phyloP scores from a whole-genome alignment of 2,797 vertebrate genomes.

The Characodon lateralis region DNA sequence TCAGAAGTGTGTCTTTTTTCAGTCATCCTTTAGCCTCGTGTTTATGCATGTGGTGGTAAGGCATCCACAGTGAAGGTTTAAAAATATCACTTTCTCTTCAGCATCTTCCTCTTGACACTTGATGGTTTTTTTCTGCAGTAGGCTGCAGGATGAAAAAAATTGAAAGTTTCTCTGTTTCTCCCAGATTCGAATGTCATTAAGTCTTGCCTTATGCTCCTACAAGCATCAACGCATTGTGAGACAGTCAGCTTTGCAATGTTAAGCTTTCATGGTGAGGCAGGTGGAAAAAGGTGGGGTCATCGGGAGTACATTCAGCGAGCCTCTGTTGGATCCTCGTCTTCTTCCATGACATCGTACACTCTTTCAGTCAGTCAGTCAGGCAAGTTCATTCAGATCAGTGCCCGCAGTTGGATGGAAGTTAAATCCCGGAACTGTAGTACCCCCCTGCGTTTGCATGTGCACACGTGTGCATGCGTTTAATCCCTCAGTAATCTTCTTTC shows the following conservation, averaged over 20 bases:
- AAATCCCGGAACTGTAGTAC: constrained; percentile 37
- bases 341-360: constrained; percentile 60
- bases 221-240: constrained; percentile 55
- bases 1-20: constrained; percentile 26
- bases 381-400: constrained; percentile 46
- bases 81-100: constrained; percentile 18
- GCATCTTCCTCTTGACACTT: constrained; percentile 20
- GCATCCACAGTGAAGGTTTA: constrained; percentile 8
- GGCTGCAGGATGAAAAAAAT: constrained; percentile 22
- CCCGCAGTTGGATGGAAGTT: constrained; percentile 29
- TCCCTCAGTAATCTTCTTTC: constrained; percentile 70
- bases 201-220: constrained; percentile 27
- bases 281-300: constrained; percentile 27
- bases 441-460: constrained; percentile 24
- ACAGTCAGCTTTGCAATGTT: constrained; percentile 43
- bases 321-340: constrained; percentile 68
- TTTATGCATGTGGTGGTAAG: constrained; percentile 22
- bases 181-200: constrained; percentile 29
- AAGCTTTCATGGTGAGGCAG: constrained; percentile 33
- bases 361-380: constrained; percentile 34
- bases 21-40: neutral
- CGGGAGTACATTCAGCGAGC: constrained; percentile 51
- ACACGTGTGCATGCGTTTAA: constrained; percentile 51
- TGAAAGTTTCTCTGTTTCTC: constrained; percentile 18
- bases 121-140: constrained; percentile 9